Conservation (phyloP, 92 coral and sea anemone species). For the Scolanthus callimorphus region DNA sequence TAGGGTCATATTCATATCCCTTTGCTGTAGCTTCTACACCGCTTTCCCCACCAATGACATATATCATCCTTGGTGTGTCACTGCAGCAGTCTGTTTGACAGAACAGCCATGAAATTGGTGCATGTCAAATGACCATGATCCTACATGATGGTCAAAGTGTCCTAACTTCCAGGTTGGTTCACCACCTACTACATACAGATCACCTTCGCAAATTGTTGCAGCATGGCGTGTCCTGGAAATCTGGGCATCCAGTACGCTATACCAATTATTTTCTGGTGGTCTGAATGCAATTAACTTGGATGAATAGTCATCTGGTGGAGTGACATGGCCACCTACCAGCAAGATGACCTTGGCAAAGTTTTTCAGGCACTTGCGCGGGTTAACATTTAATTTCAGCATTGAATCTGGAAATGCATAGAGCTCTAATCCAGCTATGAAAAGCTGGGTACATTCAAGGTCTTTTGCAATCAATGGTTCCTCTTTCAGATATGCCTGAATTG, state of each 20-base stretch:
- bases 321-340: conserved; percentile 23
- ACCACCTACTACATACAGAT: conserved; percentile 21
- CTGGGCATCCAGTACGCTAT: conserved; percentile 3
- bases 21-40: neutral
- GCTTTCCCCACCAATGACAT: conserved; percentile 25
- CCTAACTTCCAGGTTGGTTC: neutral
- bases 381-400: neutral
- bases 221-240: conserved; percentile 16
- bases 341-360: conserved; percentile 1
- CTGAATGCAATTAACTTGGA: conserved; percentile 2
- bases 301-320: neutral
- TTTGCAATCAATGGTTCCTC: conserved; percentile 15
- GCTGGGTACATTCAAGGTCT: neutral
- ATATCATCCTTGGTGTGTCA: conserved; percentile 10
- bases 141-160: neutral
- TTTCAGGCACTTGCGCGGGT: conserved; percentile 12
- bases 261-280: conserved; percentile 3
- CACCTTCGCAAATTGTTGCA: conserved; percentile 32
- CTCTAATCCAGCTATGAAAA: conserved; percentile 1
- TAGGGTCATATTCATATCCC: conserved; percentile 7
- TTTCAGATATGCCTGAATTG: neutral
- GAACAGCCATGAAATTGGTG: too few species aligned
- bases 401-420: conserved; percentile 25
- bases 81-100: neutral
- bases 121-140: neutral